Base-by-base conservation (phyloP, 2,113 vertebrate genomes). In the Otocyon megalotis region DNA sequence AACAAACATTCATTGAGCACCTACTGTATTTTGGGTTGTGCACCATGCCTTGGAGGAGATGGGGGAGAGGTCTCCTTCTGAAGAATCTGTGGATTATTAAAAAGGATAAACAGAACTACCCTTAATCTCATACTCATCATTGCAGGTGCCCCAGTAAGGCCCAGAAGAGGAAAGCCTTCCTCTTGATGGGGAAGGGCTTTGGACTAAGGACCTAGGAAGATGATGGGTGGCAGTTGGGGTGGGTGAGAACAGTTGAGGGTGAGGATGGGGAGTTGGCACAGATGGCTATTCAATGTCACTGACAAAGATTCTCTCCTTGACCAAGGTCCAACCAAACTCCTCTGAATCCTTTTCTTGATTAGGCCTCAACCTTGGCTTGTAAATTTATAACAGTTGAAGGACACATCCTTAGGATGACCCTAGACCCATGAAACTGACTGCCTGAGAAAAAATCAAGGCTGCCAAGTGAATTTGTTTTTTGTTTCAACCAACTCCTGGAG, bases 1-100 rank as follows among this genome's bases (percentile, higher is more conserved):
- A 35, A 35, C 50, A 77, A 35, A 72, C 56, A 56, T 86, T 93
- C 53, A n/a, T 4, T 87, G 84, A 90, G 76, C 28, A 90, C 95
- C 97, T 94, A 98, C 90, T 97, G 37, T 96, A 94, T 96, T 71
- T 20, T 88, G 35, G 71, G 28, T 58, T 15, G 35, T 58, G 20
- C 65, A 69, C 53, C 62, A 83, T 28, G 69, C 32, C 5, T 43
- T 67, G 16, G 11, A 20, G 81, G 24, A 48, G 48, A 7, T 48
- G 5, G 37, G 50, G 30, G 8, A 10, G 48, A 91, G 8, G 19
- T 69, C 32, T 69, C 9, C 15, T 69, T 69, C 67, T n/a, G 9
- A 88, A 80, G 69, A 83, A 32, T 22, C 32, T 89, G 6, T 2
- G 1, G 11, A 7, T 80, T 76, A 17, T 92, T 83, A 28, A 65